These are phyloP conservation scores for Sula dactylatra DNA, from an alignment of 2,113 vertebrate species.

Conservation along the genomic window DNA sequence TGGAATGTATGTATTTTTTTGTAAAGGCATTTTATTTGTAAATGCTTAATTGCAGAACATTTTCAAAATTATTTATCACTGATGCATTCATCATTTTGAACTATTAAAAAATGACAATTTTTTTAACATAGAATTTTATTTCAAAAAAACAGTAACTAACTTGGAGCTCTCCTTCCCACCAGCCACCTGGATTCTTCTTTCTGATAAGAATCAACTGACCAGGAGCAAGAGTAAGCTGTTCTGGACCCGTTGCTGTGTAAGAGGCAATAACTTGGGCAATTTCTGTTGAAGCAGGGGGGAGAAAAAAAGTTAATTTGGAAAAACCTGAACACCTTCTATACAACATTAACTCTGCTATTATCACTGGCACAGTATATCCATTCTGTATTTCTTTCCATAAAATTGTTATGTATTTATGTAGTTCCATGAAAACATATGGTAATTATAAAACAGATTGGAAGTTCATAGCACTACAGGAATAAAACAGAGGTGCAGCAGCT, in stretches of 20 bases:
- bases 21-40: neutral
- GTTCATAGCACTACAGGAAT: neutral
- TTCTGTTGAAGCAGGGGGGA: slow-evolving; percentile 75
- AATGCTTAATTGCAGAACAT: neutral
- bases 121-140: neutral
- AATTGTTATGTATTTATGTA: neutral
- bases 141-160: slow-evolving; percentile 63
- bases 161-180: slow-evolving; percentile 99
- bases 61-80: neutral
- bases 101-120: fast-evolving
- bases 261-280: slow-evolving; percentile 97
- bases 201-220: slow-evolving; percentile 97
- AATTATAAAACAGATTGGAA: neutral
- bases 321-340: neutral
- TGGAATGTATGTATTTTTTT: neutral
- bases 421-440: neutral
- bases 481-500: neutral
- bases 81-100: neutral
- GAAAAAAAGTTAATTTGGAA: neutral
- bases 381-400: neutral
- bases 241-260: slow-evolving; percentile 91
- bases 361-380: neutral
- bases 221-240: slow-evolving; percentile 94
- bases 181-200: slow-evolving; percentile 98
- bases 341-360: neutral